A percentile compares a stretch with the other conserved stretches of the same genome.
Conservation (phyloP, 2,113 vertebrate species). For the Percina caprodes region DNA sequence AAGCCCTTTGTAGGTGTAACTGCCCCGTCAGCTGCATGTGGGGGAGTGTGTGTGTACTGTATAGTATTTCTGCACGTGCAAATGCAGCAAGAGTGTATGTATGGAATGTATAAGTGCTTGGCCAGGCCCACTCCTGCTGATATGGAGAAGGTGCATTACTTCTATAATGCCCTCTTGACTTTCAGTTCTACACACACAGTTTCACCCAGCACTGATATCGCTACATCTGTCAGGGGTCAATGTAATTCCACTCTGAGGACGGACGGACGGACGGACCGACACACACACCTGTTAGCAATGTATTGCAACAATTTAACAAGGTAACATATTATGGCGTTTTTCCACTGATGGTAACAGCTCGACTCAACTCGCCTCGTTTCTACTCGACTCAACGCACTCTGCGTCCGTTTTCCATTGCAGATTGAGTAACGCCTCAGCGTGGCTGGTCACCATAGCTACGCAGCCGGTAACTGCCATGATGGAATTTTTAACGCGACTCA, state of each 20-base stretch:
- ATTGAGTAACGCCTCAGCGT: no score
- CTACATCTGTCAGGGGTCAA: constrained; percentile 57
- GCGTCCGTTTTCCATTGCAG: no score
- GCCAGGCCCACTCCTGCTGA: constrained; percentile 12
- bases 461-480: no score
- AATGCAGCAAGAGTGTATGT: neutral
- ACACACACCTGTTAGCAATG: no score
- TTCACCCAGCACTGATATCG: neutral
- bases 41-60: neutral
- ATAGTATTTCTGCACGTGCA: neutral
- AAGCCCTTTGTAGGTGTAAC: constrained; percentile 24
- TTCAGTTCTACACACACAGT: neutral
- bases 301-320: no score
- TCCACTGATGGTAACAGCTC: no score
- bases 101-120: constrained; percentile 6
- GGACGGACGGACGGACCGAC: no score
- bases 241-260: constrained; percentile 8
- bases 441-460: no score
- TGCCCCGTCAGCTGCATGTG: neutral
- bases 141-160: constrained; percentile 46
- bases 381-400: no score
- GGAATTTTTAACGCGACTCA: no score
- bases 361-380: no score
- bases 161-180: constrained; percentile 15
- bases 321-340: no score